These are phyloP conservation scores for Caloenas nicobarica DNA, from an alignment of 2,113 vertebrate species.

Conservation along the genomic window DNA sequence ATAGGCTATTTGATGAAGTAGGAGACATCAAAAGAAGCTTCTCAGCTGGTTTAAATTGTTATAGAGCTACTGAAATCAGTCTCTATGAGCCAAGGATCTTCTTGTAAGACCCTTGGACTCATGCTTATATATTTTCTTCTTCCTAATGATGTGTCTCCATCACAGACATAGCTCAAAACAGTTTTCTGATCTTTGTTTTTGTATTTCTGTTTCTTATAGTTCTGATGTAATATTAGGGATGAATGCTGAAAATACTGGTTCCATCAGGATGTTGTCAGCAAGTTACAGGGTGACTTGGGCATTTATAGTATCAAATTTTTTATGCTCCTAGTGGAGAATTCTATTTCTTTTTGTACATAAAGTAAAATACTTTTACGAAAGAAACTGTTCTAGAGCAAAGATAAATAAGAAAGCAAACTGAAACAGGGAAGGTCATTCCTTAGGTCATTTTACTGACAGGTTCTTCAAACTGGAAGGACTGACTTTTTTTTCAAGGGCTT, in stretches of 20 bases:
- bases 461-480: neutral
- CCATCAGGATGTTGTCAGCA: neutral
- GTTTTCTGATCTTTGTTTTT: neutral
- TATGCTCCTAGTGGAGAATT: neutral
- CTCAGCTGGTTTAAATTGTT: neutral
- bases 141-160: neutral
- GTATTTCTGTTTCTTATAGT: neutral
- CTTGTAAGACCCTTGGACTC: neutral
- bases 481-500: neutral
- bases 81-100: neutral
- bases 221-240: neutral
- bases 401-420: neutral
- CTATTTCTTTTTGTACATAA: neutral
- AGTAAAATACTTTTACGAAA: neutral
- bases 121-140: neutral
- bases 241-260: neutral
- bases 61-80: neutral
- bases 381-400: neutral
- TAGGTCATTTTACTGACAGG: neutral
- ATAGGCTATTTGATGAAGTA: neutral
- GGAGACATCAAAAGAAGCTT: neutral
- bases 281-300: neutral
- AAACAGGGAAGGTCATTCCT: neutral
- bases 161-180: neutral
- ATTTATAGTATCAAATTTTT: neutral